Percentiles rank a stretch among this genome's conserved stretches.
These are phyloP conservation scores for Pollenia amentaria DNA, from an alignment of 2,888 invertebrate genomes.

Conservation along the genomic window DNA sequence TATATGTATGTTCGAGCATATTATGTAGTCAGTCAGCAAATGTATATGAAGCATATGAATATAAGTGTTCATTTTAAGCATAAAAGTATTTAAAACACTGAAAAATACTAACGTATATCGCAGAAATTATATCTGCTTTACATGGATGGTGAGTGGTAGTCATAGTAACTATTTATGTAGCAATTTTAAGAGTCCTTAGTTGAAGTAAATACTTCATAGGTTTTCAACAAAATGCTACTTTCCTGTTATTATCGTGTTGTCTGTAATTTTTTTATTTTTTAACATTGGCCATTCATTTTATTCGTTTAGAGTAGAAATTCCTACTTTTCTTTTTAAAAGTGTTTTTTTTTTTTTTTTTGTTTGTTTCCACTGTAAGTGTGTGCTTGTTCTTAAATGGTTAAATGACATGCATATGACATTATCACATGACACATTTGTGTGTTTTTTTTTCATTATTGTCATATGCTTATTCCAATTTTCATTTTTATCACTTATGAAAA, in stretches of 20 bases:
- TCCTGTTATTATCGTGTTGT: conserved; percentile 5
- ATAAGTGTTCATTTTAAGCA: conserved; percentile 21
- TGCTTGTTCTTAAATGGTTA: not conserved
- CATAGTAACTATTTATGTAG: not conserved
- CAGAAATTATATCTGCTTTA: too few species aligned
- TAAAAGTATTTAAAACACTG: too few species aligned
- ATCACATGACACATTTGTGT: conserved; percentile 27
- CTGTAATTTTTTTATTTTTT: not conserved
- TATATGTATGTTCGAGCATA: conserved; percentile 22
- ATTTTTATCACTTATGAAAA: not conserved
- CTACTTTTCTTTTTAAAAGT: not conserved
- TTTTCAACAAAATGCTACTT: conserved; percentile 32
- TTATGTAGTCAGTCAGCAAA: not conserved
- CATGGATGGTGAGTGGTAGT: too few species aligned
- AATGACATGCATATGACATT: conserved; percentile 38
- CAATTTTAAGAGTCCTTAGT: conserved; percentile 31
- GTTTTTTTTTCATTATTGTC: not conserved
- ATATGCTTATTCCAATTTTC: not conserved
- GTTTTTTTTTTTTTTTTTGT: not conserved
- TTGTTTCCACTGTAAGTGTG: not conserved
- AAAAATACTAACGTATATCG: too few species aligned
- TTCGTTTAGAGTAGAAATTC: too few species aligned
- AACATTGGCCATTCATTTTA: too few species aligned
- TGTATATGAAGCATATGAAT: conserved; percentile 11
- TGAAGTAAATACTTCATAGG: conserved; percentile 47